phyloP scores from a whole-genome alignment of 2,113 vertebrate genomes.

The Athene noctua region DNA sequence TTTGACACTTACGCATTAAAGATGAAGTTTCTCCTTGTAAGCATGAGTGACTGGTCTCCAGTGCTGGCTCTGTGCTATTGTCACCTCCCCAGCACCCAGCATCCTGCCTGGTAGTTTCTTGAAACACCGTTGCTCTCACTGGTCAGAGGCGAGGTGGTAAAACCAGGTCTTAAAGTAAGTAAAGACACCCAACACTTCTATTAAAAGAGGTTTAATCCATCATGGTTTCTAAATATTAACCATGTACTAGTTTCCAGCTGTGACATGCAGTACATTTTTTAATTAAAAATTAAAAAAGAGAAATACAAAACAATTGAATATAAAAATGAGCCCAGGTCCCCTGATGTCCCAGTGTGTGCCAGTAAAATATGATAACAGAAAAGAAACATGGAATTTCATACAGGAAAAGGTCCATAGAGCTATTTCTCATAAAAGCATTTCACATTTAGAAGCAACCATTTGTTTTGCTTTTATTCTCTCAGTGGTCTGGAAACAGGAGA shows the following conservation, averaged over 20 bases:
- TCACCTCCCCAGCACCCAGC: accelerated
- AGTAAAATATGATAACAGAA: not conserved
- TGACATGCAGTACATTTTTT: constrained; percentile 64
- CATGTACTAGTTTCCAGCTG: constrained; percentile 16
- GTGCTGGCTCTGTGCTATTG: not conserved
- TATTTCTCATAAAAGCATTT: not conserved
- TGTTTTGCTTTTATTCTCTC: not conserved
- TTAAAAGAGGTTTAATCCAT: constrained; percentile 67
- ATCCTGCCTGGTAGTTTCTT: not conserved
- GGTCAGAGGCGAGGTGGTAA: not conserved
- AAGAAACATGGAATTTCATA: not conserved
- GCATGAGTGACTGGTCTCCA: not conserved
- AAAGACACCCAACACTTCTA: not conserved
- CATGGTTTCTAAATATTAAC: constrained; percentile 45
- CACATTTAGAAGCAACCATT: not conserved
- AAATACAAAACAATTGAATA: constrained; percentile 25
- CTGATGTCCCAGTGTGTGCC: constrained; percentile 41
- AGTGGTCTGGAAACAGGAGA: not conserved
- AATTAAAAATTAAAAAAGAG: constrained; percentile 1
- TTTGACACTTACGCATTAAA: not conserved
- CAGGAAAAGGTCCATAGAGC: not conserved
- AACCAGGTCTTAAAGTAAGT: not conserved
- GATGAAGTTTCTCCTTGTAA: not conserved
- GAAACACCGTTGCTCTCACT: not conserved
- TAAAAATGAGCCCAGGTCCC: constrained; percentile 28